Percentiles rank a stretch among this genome's conserved stretches.
Evolutionary conservation across 2,797 vertebrate species (phyloP).

Genomic region (Pitangus sulphuratus): DNA sequence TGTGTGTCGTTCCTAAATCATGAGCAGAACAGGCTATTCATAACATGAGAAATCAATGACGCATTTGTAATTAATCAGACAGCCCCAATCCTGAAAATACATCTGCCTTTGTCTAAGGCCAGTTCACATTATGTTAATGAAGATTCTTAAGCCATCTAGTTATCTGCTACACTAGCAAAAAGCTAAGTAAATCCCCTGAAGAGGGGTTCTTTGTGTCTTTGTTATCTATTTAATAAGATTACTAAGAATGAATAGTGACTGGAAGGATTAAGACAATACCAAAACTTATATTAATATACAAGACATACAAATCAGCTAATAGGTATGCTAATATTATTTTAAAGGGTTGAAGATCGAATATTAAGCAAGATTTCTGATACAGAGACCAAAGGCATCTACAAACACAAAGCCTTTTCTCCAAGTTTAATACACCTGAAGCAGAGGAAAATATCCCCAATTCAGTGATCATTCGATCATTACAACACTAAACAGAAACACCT

Average conservation of each 20-base stretch:
- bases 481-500: neutral
- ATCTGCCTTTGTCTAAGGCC: neutral
- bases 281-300: neutral
- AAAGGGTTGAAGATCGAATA: neutral
- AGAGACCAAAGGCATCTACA: neutral
- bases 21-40: neutral
- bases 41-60: neutral
- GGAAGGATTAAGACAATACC: neutral
- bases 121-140: neutral
- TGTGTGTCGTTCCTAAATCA: neutral
- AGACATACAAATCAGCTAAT: neutral
- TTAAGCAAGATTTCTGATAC: neutral
- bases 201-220: neutral
- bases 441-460: neutral
- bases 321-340: neutral
- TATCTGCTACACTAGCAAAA: neutral
- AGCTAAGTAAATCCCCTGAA: neutral
- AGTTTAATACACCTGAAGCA: neutral
- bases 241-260: neutral
- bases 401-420: neutral
- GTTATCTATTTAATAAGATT: neutral
- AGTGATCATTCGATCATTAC: neutral
- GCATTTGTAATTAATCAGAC: constrained; percentile 13
- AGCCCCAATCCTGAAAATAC: neutral
- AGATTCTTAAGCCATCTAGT: neutral